Evolutionary conservation across 2,113 vertebrate species (phyloP), one percentile per base, ranked within the genome.

Genomic region (Scartelaos histophorus): DNA sequence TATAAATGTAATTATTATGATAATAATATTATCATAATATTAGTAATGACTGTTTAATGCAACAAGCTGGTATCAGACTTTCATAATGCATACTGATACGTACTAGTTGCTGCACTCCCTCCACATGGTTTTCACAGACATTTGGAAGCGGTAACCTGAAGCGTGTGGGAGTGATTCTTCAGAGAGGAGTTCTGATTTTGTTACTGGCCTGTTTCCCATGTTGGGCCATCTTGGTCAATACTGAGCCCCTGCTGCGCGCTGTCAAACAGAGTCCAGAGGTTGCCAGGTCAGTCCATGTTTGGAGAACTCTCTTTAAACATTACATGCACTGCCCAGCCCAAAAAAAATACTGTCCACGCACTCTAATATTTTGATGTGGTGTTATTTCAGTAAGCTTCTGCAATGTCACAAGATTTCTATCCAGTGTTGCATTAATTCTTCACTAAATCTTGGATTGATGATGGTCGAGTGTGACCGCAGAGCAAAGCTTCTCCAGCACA

Each of bases 211-310:
- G 38, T 43, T 43, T 43, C 93, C 97, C 97, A 53, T 99, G 97
- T 91, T 99, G 97, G 97, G 97, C 96, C 0, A 0, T 98, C 65
- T 95, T 98, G 78, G 83, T 98, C 84, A 98, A 98, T 92, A 97
- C 97, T 0, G 92, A 97, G 83, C 79, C 71, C 13, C 90, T 98
- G 3, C 88, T 98, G 25, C 92, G 96, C 15, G 91, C 94, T 21
- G 88, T 95, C 78, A 72, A 9, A 46, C 96, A 98, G 89, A 94
- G 93, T 71, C 93, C 93, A 0, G 91, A 91, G 13, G 95, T 98
- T 15, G 93, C 96, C 88, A 95, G 95, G 96, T 98, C 65, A 84
- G 91, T 21, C 45, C 7, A 19, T 43, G 54, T 22, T 56, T 22
- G 21, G n/a, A 56, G 49, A 68, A 5, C 61, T 61, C 9, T 9